Conservation (phyloP, 2,113 vertebrate genomes). For the Odobenus rosmarus region DNA sequence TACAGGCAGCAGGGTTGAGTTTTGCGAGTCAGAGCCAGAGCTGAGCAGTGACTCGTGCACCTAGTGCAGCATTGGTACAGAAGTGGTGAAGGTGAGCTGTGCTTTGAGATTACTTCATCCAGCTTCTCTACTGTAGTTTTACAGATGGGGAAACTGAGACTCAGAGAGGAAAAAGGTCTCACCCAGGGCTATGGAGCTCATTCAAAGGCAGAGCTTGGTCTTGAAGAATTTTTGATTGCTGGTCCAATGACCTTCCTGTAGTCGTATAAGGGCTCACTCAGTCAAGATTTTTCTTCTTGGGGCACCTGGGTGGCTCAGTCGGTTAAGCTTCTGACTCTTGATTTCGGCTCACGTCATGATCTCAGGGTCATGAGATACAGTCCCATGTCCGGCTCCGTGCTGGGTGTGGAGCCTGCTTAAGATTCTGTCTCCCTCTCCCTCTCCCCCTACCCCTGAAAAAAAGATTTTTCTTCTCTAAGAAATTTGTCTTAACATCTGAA, state of each 20-base stretch:
- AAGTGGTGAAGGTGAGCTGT: background rate
- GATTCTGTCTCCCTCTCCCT: background rate
- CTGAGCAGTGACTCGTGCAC: background rate
- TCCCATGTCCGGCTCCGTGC: background rate
- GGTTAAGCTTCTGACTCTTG: background rate
- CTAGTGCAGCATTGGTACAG: background rate
- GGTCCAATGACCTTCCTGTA: background rate
- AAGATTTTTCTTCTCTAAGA: background rate
- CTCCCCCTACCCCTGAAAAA: too few species aligned
- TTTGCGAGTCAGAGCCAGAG: background rate
- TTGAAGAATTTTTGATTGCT: background rate
- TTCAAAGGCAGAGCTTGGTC: background rate
- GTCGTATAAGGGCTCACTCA: background rate
- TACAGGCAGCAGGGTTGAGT: background rate
- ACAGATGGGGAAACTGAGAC: background rate
- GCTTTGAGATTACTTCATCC: background rate
- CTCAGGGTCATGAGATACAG: background rate
- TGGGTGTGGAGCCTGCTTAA: background rate
- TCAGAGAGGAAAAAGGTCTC: background rate
- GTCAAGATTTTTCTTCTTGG: background rate
- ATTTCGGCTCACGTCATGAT: background rate
- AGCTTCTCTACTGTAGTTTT: background rate
- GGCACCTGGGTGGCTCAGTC: background rate
- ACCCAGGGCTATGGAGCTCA: background rate
- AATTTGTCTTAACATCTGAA: background rate